Evolutionary conservation across 1,140 invertebrate species (phyloP).

Genomic region (Drosophila arizonae): DNA sequence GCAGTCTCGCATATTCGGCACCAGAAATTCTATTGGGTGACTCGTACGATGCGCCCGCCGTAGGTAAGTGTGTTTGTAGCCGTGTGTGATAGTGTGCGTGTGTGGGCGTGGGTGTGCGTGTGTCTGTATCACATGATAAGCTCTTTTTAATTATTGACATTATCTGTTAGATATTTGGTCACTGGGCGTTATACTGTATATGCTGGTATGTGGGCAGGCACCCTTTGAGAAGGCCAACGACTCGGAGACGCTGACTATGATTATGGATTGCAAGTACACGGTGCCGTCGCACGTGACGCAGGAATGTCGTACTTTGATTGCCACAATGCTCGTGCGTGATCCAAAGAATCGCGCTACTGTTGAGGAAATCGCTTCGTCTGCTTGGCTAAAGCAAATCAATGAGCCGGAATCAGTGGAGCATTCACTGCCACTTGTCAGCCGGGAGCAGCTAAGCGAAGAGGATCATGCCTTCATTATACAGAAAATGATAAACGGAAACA

Average conservation of each 20-base stretch:
- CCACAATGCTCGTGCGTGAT: constrained; percentile 95
- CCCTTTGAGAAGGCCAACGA: constrained; percentile 99
- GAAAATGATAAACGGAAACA: constrained; percentile 97
- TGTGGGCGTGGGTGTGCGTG: background rate
- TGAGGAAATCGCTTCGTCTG: constrained; percentile 93
- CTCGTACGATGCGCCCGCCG: constrained; percentile 96
- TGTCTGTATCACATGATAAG: constrained; percentile 22
- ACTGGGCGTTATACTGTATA: constrained; percentile 98
- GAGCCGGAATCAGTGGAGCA: constrained; percentile 83
- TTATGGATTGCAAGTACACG: constrained; percentile 99
- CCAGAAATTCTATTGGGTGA: constrained; percentile 99
- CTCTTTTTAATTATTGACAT: constrained; percentile 24
- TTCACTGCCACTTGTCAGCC: constrained; percentile 90
- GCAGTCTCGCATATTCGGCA: constrained; percentile 99
- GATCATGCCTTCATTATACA: constrained; percentile 96
- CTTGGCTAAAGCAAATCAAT: constrained; percentile 88
- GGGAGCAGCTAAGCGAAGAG: constrained; percentile 94
- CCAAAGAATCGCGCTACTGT: constrained; percentile 95
- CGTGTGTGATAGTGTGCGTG: background rate
- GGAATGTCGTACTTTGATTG: constrained; percentile 92
- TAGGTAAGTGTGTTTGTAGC: constrained; percentile 86
- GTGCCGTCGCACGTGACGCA: constrained; percentile 95
- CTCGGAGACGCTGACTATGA: constrained; percentile 99
- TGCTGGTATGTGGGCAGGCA: constrained; percentile 98
- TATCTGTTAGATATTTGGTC: constrained; percentile 95